Evolutionary conservation across 2,113 vertebrate species (phyloP).

Genomic region (Notothenia coriiceps): DNA sequence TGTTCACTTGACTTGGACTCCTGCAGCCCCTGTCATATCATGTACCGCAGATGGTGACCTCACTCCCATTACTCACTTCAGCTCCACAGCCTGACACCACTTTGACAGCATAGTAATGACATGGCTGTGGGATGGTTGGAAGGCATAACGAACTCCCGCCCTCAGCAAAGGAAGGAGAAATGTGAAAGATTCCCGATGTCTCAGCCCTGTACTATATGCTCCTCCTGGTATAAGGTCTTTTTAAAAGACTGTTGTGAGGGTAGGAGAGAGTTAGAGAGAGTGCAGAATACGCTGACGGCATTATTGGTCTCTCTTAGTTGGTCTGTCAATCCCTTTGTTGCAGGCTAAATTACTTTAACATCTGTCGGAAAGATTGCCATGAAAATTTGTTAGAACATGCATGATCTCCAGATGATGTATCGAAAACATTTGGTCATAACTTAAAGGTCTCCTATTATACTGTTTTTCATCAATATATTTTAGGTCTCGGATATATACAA

Average conservation of each 20-base stretch:
- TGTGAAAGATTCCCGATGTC: slow-evolving; percentile 42
- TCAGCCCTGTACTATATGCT: slow-evolving; percentile 24
- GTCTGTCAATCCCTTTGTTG: slow-evolving; percentile 3
- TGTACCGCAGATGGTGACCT: slow-evolving; percentile 75
- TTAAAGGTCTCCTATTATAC: background rate
- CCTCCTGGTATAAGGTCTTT: background rate
- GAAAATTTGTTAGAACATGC: background rate
- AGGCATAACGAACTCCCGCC: slow-evolving; percentile 70
- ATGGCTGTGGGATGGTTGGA: slow-evolving; percentile 65
- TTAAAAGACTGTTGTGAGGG: background rate
- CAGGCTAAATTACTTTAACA: slow-evolving; percentile 10
- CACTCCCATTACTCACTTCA: slow-evolving; percentile 76
- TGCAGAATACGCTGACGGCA: background rate
- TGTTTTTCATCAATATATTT: no score
- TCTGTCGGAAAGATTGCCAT: background rate
- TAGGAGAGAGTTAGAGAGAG: background rate
- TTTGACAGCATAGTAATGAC: slow-evolving; percentile 76
- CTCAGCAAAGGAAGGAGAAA: slow-evolving; percentile 60
- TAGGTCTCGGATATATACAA: no score
- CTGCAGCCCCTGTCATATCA: slow-evolving; percentile 77
- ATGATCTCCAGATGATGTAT: background rate
- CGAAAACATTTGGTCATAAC: background rate
- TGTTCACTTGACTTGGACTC: slow-evolving; percentile 71
- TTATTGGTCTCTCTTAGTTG: background rate
- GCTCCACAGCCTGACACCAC: slow-evolving; percentile 70